Evolutionary conservation across 2,888 invertebrate genomes (phyloP), one percentile per base, ranked within the genome.

Genomic region (Ectemnius cavifrons): DNA sequence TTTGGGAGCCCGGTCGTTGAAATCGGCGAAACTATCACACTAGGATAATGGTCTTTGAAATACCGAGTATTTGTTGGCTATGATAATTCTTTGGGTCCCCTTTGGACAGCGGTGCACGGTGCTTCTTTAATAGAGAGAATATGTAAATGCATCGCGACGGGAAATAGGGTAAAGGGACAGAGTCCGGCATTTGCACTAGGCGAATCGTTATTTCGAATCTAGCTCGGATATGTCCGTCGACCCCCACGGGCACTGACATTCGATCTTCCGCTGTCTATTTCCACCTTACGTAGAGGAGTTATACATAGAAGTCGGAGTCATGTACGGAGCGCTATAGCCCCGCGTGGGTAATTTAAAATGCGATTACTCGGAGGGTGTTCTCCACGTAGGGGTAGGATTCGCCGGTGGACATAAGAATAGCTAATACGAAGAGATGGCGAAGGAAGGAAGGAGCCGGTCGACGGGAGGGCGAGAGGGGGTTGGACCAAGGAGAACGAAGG

Each of bases 351-450:
- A 88, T 89, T 88, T 88, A 86, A 87, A 88, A 87, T 87, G 85
- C 87, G 88, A 88, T 88, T 87, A 88, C 85, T 81, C 73, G 81
- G 80, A 83, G 85, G 86, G 86, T 86, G 84, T 85, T 85, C 85
- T 83, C 77, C 8, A 16, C 52, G 78, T 80, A 75, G 77, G 78
- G 86, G 84, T 84, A 74, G 84, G 82, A 81, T 85, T 83, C 85
- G 85, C 84, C 82, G 86, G 84, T 86, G 87, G 86, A 87, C 88
- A 87, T 85, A 86, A 88, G 89, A 89, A 89, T 89, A 87, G 89
- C 88, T 89, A 89, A 89, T 89, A 87, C 86, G 85, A 78, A 77
- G 85, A 37, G 37, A 78, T 74, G 78, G 76, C 77, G 77, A 78
- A 76, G 77, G 80, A 78, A 79, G 72, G 80, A 37, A 37, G 37